A percentile compares a stretch with the other conserved stretches of the same genome.
These are phyloP conservation scores for Rutpela maculata DNA, from an alignment of 2,888 invertebrate species.

Conservation along the genomic window DNA sequence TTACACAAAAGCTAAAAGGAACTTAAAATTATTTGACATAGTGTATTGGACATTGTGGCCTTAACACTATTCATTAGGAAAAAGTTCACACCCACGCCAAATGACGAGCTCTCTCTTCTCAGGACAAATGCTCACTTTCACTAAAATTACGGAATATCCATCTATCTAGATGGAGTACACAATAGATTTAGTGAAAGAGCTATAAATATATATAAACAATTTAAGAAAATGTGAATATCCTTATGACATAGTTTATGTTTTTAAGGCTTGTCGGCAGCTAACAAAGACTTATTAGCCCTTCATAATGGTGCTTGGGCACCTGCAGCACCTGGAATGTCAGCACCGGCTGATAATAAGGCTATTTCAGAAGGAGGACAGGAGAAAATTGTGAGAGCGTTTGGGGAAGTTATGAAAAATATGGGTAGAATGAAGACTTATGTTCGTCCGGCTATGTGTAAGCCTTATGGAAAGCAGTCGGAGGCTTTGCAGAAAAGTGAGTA, in stretches of 20 bases:
- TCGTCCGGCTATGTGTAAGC: conserved; percentile 92
- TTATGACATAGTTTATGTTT: not conserved
- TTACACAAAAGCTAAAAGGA: too few species aligned
- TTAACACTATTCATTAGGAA: too few species aligned
- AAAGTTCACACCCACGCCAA: too few species aligned
- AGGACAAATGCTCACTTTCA: too few species aligned
- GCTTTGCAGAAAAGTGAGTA: conserved; percentile 89
- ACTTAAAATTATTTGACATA: too few species aligned
- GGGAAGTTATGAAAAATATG: conserved; percentile 92
- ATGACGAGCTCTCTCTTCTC: too few species aligned
- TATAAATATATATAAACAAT: too few species aligned
- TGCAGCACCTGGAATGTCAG: conserved; percentile 53
- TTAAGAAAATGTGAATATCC: too few species aligned
- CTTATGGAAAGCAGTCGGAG: conserved; percentile 92
- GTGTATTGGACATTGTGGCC: too few species aligned
- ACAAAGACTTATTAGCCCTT: conserved; percentile 81
- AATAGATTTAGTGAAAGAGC: too few species aligned
- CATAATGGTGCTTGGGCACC: conserved; percentile 82
- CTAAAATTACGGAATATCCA: too few species aligned
- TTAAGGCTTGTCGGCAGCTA: conserved; percentile 71
- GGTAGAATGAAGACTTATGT: conserved; percentile 92
- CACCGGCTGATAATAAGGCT: conserved; percentile 68
- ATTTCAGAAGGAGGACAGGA: conserved; percentile 82
- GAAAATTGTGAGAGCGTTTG: conserved; percentile 89
- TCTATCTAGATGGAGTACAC: too few species aligned